Conservation (phyloP, 2,797 vertebrate genomes). For the Trematomus bernacchii region DNA sequence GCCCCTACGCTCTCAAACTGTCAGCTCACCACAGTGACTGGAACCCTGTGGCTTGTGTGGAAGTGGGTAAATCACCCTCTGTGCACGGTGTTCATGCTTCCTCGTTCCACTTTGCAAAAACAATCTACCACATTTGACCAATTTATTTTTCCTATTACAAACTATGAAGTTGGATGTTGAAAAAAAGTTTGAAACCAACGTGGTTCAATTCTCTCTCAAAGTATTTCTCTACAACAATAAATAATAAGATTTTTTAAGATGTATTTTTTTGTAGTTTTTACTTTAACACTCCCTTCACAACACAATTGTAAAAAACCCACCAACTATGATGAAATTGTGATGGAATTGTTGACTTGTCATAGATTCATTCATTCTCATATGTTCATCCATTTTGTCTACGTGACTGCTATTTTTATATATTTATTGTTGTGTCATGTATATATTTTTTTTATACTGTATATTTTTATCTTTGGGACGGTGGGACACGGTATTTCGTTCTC, state of each 20-base stretch:
- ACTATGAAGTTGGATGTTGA: neutral
- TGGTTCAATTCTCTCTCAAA: neutral
- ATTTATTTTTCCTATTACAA: no score
- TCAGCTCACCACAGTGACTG: neutral
- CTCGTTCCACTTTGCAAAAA: neutral
- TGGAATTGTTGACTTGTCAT: no score
- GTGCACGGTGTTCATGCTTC: neutral
- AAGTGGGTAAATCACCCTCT: no score
- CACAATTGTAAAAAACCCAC: neutral
- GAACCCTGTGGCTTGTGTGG: neutral
- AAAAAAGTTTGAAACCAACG: neutral
- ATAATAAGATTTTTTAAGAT: neutral
- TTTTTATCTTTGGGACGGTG: no score
- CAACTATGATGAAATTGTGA: neutral
- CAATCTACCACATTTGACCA: no score
- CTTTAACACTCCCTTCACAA: neutral
- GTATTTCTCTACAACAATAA: no score
- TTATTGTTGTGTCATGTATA: no score
- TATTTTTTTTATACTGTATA: no score
- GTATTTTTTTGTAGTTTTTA: neutral
- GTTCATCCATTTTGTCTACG: no score
- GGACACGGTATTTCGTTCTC: no score
- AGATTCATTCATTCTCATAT: no score
- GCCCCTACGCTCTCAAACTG: neutral
- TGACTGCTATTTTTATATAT: no score